These are phyloP conservation scores for Zophobas morio DNA, from an alignment of 1,140 invertebrate species.

Conservation along the genomic window DNA sequence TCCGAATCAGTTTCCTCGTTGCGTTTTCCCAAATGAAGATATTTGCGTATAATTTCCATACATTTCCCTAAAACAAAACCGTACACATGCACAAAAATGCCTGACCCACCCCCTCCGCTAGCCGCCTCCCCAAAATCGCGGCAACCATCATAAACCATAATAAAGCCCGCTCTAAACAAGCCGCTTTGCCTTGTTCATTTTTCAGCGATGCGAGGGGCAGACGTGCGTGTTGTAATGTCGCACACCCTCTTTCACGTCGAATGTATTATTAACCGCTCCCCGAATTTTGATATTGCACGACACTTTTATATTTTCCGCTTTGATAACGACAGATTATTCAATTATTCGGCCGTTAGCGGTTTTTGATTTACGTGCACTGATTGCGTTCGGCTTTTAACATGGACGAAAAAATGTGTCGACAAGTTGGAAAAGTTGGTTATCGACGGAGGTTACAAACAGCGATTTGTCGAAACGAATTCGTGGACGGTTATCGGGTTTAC, in stretches of 20 bases:
- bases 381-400: conserved; percentile 29
- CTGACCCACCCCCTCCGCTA: too few species aligned
- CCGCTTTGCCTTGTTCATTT: conserved; percentile 18
- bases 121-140: too few species aligned
- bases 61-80: too few species aligned
- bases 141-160: background rate
- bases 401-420: conserved; percentile 34
- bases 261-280: conserved; percentile 50
- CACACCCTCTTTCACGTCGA: conserved; percentile 44
- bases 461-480: too few species aligned
- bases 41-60: too few species aligned
- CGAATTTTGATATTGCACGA: conserved; percentile 49
- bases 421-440: conserved; percentile 13
- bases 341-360: conserved; percentile 50
- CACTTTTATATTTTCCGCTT: conserved; percentile 53
- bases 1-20: too few species aligned
- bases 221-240: conserved; percentile 39
- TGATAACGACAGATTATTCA: conserved; percentile 52
- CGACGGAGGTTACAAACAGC: background rate
- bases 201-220: background rate
- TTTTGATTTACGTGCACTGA: conserved; percentile 43
- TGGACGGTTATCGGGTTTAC: too few species aligned
- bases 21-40: too few species aligned
- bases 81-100: too few species aligned
- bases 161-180: conserved; percentile 25